These are phyloP conservation scores for Megathymus violae DNA, from an alignment of 1,140 invertebrate species.

Conservation along the genomic window DNA sequence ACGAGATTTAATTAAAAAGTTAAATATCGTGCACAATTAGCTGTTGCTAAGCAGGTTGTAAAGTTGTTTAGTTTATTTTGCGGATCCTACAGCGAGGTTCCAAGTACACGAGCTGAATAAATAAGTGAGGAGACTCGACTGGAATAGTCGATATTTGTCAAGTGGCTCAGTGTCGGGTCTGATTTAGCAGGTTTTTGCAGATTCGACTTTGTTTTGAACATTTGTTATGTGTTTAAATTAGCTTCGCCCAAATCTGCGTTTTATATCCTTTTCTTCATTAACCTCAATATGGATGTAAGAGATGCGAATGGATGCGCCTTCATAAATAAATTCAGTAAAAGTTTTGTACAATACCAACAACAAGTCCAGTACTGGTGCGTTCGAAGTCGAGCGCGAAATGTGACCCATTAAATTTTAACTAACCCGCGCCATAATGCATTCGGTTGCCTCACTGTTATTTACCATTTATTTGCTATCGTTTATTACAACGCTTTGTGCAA, in stretches of 20 bases:
- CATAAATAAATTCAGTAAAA: conserved; percentile 23
- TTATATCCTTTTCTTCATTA: conserved; percentile 29
- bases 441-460: conserved; percentile 50
- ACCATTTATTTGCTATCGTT: conserved; percentile 37
- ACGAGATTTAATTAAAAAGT: conserved; percentile 11
- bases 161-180: neutral
- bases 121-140: conserved; percentile 12
- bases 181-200: conserved; percentile 20
- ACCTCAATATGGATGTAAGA: conserved; percentile 11
- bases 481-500: conserved; percentile 29
- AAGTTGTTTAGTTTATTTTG: conserved; percentile 26
- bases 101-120: conserved; percentile 16
- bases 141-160: conserved; percentile 14
- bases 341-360: conserved; percentile 18
- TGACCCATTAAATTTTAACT: conserved; percentile 50
- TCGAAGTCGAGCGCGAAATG: conserved; percentile 22
- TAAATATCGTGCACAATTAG: conserved; percentile 20
- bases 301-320: conserved; percentile 30
- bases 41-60: conserved; percentile 23
- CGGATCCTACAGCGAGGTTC: conserved; percentile 12
- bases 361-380: conserved; percentile 19
- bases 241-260: conserved; percentile 17
- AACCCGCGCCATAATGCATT: conserved; percentile 49
- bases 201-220: conserved; percentile 26
- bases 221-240: neutral